These are phyloP conservation scores for Penaeus vannamei DNA, from an alignment of 1,140 invertebrate genomes.

Conservation along the genomic window DNA sequence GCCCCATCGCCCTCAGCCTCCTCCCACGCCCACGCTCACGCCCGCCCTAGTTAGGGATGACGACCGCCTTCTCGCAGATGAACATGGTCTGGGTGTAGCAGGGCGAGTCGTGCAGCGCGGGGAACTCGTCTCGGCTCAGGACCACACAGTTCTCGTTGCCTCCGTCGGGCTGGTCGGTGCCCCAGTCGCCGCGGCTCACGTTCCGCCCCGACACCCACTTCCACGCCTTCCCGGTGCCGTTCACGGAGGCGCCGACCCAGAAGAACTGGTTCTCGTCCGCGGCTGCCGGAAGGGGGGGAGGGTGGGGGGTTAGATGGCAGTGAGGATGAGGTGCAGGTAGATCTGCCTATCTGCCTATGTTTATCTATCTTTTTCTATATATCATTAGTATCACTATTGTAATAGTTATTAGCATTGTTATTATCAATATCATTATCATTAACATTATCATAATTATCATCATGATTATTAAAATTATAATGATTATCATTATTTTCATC, in stretches of 20 bases:
- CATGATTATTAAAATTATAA: too few species aligned
- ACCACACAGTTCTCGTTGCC: constrained; percentile 57
- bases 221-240: constrained; percentile 36
- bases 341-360: too few species aligned
- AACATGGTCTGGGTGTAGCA: constrained; percentile 48
- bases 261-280: constrained; percentile 43
- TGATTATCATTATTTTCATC: too few species aligned
- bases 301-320: neutral
- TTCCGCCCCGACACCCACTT: constrained; percentile 14
- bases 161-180: constrained; percentile 42
- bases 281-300: constrained; percentile 18
- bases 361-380: too few species aligned
- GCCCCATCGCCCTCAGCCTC: too few species aligned
- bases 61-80: constrained; percentile 40
- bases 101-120: constrained; percentile 52
- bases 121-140: constrained; percentile 45
- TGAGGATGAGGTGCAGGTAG: neutral
- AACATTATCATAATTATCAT: too few species aligned
- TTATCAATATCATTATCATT: too few species aligned
- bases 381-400: too few species aligned
- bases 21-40: too few species aligned
- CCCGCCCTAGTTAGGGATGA: neutral
- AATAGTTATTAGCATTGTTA: too few species aligned
- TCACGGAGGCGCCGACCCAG: constrained; percentile 44
- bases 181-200: constrained; percentile 21